Percentiles rank a stretch among this genome's conserved stretches.
Evolutionary conservation across 2,113 vertebrate species (phyloP).

Genomic region (Sprattus sprattus): DNA sequence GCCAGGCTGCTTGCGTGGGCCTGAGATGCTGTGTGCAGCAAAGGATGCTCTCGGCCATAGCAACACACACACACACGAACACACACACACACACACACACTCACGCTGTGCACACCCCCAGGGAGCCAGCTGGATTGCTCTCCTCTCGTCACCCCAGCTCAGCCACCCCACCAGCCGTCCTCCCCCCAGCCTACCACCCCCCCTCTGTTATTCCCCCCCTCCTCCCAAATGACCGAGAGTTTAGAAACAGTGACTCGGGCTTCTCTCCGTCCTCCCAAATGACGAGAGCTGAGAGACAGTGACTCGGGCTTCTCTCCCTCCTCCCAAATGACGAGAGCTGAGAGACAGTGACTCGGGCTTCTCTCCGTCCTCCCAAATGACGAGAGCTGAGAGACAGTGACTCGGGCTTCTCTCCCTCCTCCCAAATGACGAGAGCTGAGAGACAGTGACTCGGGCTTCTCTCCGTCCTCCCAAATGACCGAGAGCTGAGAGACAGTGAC

Average conservation of each 20-base stretch:
- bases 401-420: background rate
- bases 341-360: conserved; percentile 5
- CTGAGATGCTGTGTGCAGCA: background rate
- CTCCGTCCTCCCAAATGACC: background rate
- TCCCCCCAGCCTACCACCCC: no score
- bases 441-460: conserved; percentile 8
- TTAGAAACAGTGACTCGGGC: no score
- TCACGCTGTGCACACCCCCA: background rate
- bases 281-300: background rate
- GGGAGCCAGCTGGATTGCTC: background rate
- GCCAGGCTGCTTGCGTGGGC: conserved; percentile 19
- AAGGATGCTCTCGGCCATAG: background rate
- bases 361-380: background rate
- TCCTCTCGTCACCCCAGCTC: background rate
- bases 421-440: background rate
- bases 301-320: background rate
- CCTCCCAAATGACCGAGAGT: no score
- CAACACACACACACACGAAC: background rate
- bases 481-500: background rate
- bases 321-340: background rate
- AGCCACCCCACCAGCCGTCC: background rate
- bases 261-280: no score
- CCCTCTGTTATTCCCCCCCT: background rate
- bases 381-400: background rate
- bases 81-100: background rate